Percentiles rank a stretch among this genome's conserved stretches.
Conservation (phyloP, 2,888 invertebrate species). For the Pachydiplax longipennis region DNA sequence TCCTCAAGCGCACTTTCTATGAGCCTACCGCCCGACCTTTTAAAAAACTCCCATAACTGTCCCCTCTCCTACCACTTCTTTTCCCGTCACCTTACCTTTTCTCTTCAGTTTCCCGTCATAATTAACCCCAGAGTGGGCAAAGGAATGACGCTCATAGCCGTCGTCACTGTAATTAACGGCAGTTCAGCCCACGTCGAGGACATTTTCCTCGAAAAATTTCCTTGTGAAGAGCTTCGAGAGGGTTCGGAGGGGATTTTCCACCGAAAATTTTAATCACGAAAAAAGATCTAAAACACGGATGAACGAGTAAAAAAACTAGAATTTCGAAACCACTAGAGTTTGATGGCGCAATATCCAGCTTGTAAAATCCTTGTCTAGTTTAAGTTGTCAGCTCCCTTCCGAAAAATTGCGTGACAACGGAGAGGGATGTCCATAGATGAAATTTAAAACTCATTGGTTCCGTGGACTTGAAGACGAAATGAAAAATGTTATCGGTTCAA, state of each 20-base stretch:
- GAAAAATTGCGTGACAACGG: no score
- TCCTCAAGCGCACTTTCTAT: not conserved
- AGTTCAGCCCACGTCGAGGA: constrained; percentile 9
- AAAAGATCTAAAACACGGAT: not conserved
- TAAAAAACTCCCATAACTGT: constrained; percentile 31
- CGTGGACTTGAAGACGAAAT: no score
- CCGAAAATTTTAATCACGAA: not conserved
- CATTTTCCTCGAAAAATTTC: constrained; percentile 7
- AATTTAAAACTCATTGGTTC: no score
- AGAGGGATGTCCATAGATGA: no score
- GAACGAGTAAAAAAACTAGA: no score
- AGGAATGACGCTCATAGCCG: constrained; percentile 19
- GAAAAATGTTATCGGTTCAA: no score
- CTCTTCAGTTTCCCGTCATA: constrained; percentile 29
- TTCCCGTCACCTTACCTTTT: not conserved
- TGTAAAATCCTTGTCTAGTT: no score
- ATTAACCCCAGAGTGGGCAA: constrained; percentile 6
- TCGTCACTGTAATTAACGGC: constrained; percentile 37
- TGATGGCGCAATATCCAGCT: no score
- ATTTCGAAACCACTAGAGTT: no score
- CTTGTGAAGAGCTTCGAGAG: not conserved
- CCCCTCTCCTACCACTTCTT: not conserved
- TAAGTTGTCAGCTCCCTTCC: no score
- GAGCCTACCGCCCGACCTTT: not conserved
- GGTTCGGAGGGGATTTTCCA: not conserved